Evolutionary conservation across 2,113 vertebrate species (phyloP).

Genomic region (Salvelinus namaycush): DNA sequence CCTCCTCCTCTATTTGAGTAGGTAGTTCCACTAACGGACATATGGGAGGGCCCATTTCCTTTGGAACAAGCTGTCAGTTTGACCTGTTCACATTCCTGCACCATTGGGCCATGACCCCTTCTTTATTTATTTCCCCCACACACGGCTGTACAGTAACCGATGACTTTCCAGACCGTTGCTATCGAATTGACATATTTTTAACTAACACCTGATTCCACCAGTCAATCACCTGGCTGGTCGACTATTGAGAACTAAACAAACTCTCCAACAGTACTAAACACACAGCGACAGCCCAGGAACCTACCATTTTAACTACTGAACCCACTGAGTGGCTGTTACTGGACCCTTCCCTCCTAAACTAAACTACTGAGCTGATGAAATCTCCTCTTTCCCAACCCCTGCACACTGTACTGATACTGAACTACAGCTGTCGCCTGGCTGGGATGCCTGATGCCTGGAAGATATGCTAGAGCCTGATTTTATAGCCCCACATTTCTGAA

Average conservation of each 20-base stretch:
- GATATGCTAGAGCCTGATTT: constrained; percentile 58
- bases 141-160: constrained; percentile 49
- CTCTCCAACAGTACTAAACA: constrained; percentile 42
- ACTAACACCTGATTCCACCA: constrained; percentile 59
- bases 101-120: constrained; percentile 25
- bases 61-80: constrained; percentile 33
- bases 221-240: constrained; percentile 32
- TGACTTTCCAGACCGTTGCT: constrained; percentile 45
- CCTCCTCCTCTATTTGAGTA: background rate
- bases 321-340: constrained; percentile 41
- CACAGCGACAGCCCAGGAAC: constrained; percentile 37
- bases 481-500: constrained; percentile 64
- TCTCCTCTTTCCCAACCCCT: constrained; percentile 32
- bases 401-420: constrained; percentile 33
- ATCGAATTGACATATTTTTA: constrained; percentile 47
- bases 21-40: background rate
- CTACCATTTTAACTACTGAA: constrained; percentile 66
- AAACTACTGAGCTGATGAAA: constrained; percentile 72
- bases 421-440: constrained; percentile 36
- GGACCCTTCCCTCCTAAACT: constrained; percentile 38
- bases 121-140: constrained; percentile 70
- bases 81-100: constrained; percentile 16
- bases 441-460: constrained; percentile 42
- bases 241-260: constrained; percentile 51
- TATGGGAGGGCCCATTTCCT: constrained; percentile 1